Conservation (phyloP, 2,113 vertebrate species). For the Tragelaphus strepsiceros region DNA sequence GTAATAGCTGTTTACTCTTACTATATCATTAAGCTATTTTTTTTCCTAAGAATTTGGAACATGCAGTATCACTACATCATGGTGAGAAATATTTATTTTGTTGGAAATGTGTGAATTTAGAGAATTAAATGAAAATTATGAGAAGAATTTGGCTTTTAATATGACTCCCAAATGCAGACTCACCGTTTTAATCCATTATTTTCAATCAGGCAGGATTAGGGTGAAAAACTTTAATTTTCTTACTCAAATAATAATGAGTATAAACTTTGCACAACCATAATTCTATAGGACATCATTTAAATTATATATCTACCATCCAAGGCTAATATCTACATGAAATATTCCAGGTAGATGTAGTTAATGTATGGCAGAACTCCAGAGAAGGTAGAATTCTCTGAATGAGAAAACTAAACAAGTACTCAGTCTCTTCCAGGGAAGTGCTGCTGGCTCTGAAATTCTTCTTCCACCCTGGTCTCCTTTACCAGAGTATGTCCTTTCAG, state of each 20-base stretch:
- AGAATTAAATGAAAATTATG: background rate
- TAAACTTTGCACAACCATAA: background rate
- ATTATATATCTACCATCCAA: background rate
- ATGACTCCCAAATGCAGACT: background rate
- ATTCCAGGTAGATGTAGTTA: background rate
- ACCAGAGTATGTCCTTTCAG: background rate
- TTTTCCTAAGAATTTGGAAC: background rate
- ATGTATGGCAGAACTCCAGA: background rate
- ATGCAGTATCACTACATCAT: background rate
- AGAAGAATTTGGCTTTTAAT: background rate
- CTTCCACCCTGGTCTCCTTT: background rate
- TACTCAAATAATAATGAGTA: background rate
- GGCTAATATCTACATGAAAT: background rate
- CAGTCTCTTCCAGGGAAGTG: background rate
- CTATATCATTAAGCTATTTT: background rate
- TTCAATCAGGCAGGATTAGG: background rate
- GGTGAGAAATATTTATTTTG: background rate
- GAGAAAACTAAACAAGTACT: background rate
- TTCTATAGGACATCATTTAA: background rate
- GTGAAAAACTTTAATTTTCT: background rate
- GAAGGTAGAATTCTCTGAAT: background rate
- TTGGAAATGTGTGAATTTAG: background rate
- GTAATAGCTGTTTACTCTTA: background rate
- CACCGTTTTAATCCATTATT: background rate
- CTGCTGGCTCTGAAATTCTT: background rate